These are phyloP conservation scores for Gallinago media DNA, from an alignment of 2,113 vertebrate species.

Conservation along the genomic window DNA sequence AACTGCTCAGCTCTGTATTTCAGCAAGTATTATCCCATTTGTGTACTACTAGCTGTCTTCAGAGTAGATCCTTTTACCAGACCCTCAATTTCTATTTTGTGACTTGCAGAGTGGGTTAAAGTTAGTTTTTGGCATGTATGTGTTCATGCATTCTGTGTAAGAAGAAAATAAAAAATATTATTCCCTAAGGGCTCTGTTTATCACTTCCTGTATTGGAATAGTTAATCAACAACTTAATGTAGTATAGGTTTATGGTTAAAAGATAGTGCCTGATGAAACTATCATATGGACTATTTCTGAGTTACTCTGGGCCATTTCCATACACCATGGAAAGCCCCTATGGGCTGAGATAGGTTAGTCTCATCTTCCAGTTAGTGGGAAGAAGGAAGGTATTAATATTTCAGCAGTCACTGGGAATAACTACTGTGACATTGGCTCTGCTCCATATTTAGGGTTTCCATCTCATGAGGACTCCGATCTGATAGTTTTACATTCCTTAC, in stretches of 20 bases:
- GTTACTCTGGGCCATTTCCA: not conserved
- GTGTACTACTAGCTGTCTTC: not conserved
- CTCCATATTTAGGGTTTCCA: not conserved
- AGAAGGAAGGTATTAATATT: not conserved
- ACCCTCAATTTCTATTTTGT: not conserved
- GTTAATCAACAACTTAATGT: not conserved
- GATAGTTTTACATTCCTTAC: not conserved
- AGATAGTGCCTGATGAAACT: not conserved
- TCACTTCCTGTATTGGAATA: not conserved
- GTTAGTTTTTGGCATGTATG: not conserved
- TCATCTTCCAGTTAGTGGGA: not conserved
- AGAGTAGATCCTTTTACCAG: not conserved
- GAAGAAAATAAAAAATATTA: not conserved
- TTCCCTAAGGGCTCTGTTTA: not conserved
- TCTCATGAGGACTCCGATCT: not conserved
- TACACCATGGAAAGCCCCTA: not conserved
- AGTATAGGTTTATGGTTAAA: not conserved
- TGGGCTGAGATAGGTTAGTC: not conserved
- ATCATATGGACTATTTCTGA: rapidly evolving
- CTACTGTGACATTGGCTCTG: rapidly evolving
- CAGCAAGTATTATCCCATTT: not conserved
- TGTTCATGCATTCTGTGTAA: not conserved
- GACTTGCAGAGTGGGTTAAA: not conserved
- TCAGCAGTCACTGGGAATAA: not conserved
- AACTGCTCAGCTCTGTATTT: not conserved